Conservation (phyloP, 2,888 invertebrate genomes). For the Ptilodon capucinus region DNA sequence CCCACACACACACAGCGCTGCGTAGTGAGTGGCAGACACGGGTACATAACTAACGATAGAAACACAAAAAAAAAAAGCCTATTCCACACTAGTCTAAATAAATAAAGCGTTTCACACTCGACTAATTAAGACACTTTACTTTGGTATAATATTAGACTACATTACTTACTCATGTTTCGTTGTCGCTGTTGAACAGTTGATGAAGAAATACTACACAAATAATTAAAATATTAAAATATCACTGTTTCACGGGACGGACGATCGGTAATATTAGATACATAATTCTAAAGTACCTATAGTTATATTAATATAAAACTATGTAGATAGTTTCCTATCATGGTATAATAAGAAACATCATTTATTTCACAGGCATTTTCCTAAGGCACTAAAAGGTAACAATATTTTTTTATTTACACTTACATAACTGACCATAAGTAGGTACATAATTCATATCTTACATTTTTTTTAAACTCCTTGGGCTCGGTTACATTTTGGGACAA, state of each 20-base stretch:
- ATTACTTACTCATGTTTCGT: conserved; percentile 25
- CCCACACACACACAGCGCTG: neutral
- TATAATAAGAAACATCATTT: conserved; percentile 26
- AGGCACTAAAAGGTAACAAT: conserved; percentile 54
- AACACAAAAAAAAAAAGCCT: conserved; percentile 28
- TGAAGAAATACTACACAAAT: conserved; percentile 14
- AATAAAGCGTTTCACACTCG: conserved; percentile 81
- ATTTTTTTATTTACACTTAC: conserved; percentile 37
- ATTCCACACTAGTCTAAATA: conserved; percentile 49
- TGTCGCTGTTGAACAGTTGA: conserved; percentile 26
- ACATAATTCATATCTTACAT: conserved; percentile 7
- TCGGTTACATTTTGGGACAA: neutral
- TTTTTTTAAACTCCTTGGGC: neutral
- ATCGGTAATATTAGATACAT: conserved; percentile 13
- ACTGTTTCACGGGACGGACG: conserved; percentile 38
- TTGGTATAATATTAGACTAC: conserved; percentile 74
- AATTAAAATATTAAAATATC: conserved; percentile 23
- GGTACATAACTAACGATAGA: neutral
- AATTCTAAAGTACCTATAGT: conserved; percentile 9
- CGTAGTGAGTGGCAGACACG: neutral
- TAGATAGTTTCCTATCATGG: conserved; percentile 13
- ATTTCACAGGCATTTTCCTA: conserved; percentile 36
- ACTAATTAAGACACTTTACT: conserved; percentile 77
- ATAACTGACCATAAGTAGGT: conserved; percentile 7
- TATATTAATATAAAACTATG: conserved; percentile 16